Conservation (phyloP, 2,888 invertebrate species). For the Tromatobia lineatoria region DNA sequence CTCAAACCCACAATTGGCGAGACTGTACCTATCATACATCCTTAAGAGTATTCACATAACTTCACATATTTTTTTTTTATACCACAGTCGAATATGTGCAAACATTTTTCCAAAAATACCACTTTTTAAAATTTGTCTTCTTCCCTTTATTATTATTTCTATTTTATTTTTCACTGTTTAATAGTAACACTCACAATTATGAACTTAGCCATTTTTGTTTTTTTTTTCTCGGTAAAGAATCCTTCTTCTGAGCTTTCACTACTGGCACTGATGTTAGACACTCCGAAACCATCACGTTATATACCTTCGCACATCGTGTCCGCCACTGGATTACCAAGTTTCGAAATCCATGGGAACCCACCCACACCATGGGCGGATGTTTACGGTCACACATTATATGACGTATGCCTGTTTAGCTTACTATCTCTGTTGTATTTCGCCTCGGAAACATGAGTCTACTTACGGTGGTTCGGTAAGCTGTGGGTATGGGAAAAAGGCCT, state of each 20-base stretch:
- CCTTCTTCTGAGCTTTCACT: constrained; percentile 44
- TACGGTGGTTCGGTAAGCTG: not conserved
- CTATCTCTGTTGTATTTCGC: constrained; percentile 3
- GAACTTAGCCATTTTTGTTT: constrained; percentile 54
- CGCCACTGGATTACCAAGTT: constrained; percentile 61
- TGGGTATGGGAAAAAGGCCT: constrained; percentile 74
- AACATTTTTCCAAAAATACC: not conserved
- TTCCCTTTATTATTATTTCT: not conserved
- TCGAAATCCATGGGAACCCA: constrained; percentile 78
- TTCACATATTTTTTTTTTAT: too few species aligned
- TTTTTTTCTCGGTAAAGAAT: constrained; percentile 5
- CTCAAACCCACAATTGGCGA: too few species aligned
- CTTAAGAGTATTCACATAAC: too few species aligned
- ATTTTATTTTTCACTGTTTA: not conserved
- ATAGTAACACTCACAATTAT: constrained; percentile 59
- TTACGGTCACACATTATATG: constrained; percentile 76
- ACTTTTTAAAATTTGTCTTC: too few species aligned
- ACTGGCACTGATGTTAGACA: constrained; percentile 52
- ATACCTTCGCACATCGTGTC: constrained; percentile 32
- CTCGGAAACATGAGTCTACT: constrained; percentile 4
- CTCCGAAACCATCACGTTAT: constrained; percentile 49
- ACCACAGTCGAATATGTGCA: too few species aligned
- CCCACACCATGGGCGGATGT: constrained; percentile 75
- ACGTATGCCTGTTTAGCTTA: constrained; percentile 47
- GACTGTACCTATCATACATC: too few species aligned